Evolutionary conservation across 2,888 invertebrate genomes (phyloP).

Genomic region (Adineta ricciae): DNA sequence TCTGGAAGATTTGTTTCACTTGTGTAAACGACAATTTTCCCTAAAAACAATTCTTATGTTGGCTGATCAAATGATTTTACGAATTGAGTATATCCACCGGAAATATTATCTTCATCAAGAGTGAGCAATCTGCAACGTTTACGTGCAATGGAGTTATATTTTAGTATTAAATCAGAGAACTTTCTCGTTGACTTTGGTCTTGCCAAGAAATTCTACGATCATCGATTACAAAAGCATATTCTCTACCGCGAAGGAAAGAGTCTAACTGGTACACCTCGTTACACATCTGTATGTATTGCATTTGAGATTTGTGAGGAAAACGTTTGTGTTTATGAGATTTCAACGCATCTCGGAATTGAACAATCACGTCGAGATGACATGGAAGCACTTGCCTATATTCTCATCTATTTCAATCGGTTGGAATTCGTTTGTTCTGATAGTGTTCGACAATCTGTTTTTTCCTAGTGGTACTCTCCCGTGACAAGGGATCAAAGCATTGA

Average conservation of each 20-base stretch:
- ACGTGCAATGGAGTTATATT: background rate
- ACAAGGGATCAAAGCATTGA: constrained; percentile 1
- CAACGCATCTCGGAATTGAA: constrained; percentile 8
- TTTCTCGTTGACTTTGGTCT: constrained; percentile 17
- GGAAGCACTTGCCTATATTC: constrained; percentile 7
- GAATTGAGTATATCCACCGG: background rate
- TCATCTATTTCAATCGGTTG: constrained; percentile 20
- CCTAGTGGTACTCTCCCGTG: background rate
- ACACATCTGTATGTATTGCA: background rate
- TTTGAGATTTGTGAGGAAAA: too few relatives aligned
- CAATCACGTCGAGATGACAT: constrained; percentile 19
- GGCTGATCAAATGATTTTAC: constrained; percentile 15
- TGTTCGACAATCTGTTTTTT: background rate
- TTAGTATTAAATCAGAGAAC: constrained; percentile 17
- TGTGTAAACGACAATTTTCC: background rate
- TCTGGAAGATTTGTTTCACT: constrained; percentile 14
- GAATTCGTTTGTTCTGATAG: background rate
- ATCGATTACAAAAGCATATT: background rate
- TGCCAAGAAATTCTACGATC: constrained; percentile 19
- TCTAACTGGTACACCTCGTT: constrained; percentile 17
- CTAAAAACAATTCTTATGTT: constrained; percentile 22
- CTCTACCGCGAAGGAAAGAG: background rate
- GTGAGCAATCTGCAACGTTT: background rate
- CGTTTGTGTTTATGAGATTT: background rate
- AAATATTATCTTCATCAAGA: constrained; percentile 14